Base-by-base conservation (phyloP, 2,113 vertebrate species). In the Bombycilla garrulus region DNA sequence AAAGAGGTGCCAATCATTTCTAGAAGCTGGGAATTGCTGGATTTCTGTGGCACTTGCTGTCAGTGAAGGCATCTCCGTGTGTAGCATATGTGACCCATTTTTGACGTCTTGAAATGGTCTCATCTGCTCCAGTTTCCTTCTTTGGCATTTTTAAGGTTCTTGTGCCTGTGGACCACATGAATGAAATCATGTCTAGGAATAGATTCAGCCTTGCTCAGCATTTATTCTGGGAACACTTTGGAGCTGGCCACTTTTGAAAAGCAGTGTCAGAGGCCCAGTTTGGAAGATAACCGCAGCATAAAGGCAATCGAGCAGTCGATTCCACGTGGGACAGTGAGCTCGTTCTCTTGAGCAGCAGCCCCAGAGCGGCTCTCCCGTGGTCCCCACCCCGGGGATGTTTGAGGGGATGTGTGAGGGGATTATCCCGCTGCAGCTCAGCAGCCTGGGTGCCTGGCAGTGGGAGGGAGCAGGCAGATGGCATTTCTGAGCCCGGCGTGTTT, bases 71-170 rank as follows among this genome's bases (percentile, higher is more conserved):
- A 96, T 65, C 83, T 89, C 64, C 28, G 69, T 16, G 29, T 17
- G 77, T 54, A 24, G 64, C 84, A 67, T 87, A 64, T 76, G 92
- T 87, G 96, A 89, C 93, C 87, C 65, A 67, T 64, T 95, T 95
- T n/a, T 74, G 56, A 10, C 81, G 51, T 33, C 70, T 91, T 62
- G 44, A 87, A 84, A 93, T 76, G 92, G 48, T 60, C 51, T 91
- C 84, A 64, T 78, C 61, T 95, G 93, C 66, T 93, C 87, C 72
- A 84, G 8, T 96, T 96, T 93, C 95, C 78, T 87, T 36, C 77
- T 95, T 67, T 44, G 78, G 84, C 57, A 10, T 78, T 79, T 92
- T 36, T 20, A 28, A 47, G 73, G 33, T 80, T 53, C 33, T 42
- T 89, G 60, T 81, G 84, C 7, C 1, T 40, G 44, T 44, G 82